Conservation (phyloP, 2,888 invertebrate species). For the Polydrusus pterygomalis region DNA sequence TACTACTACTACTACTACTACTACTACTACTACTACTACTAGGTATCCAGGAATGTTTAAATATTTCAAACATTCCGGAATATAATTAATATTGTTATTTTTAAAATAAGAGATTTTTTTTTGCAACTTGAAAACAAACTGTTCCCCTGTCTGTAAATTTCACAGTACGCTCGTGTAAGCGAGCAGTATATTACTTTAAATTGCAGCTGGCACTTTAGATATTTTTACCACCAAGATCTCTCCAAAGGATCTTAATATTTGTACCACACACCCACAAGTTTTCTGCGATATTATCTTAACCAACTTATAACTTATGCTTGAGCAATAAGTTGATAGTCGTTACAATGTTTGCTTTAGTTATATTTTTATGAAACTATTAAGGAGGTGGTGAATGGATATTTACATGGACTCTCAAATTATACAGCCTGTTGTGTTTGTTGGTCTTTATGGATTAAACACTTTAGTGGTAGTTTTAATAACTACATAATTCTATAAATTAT, state of each 20-base stretch:
- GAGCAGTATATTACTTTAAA: slow-evolving; percentile 26
- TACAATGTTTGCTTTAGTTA: slow-evolving; percentile 21
- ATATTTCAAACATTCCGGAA: too few relatives aligned
- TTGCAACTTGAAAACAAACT: too few relatives aligned
- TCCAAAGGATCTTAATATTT: slow-evolving; percentile 37
- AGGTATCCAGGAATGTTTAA: too few relatives aligned
- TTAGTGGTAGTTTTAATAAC: too few relatives aligned
- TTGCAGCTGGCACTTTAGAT: slow-evolving; percentile 35
- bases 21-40: too few relatives aligned
- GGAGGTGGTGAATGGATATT: slow-evolving; percentile 12
- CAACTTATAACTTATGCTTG: slow-evolving; percentile 9
- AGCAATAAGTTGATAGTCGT: not conserved
- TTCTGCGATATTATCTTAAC: slow-evolving; percentile 38
- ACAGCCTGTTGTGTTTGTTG: too few relatives aligned
- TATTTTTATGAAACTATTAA: not conserved
- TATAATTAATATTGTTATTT: too few relatives aligned
- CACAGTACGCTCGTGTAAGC: not conserved
- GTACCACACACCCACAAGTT: slow-evolving; percentile 36
- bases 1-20: too few relatives aligned
- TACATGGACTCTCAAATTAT: not conserved
- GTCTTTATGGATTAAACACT: too few relatives aligned
- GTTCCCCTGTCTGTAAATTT: not conserved
- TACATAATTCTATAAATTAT: too few relatives aligned
- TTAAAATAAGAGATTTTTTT: too few relatives aligned
- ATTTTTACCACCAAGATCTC: slow-evolving; percentile 18